Base-by-base conservation (phyloP, 2,797 vertebrate species). In the Enteromius mattozi region DNA sequence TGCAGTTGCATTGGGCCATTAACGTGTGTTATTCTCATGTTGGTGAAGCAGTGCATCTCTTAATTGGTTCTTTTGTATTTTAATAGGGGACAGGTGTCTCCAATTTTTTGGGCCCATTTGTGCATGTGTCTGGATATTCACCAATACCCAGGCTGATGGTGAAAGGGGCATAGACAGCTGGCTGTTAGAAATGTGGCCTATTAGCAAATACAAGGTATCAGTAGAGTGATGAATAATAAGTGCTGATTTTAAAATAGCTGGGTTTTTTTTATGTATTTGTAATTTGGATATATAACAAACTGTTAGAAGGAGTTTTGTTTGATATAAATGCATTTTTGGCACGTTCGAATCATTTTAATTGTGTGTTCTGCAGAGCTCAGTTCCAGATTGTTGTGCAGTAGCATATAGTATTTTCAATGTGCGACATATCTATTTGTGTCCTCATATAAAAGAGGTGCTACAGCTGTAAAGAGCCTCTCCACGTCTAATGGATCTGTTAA, bases 71-170 rank as follows among this genome's bases (percentile, higher is more conserved):
- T 80, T 69, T 51, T 37, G 63, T 68, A 19, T 80, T 35, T 40
- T 54, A 69, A 80, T 80, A 70, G n/a, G 33, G 33, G 16, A 70
- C 66, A 70, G n/a, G 65, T 70, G 51, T 70, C 21, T 45, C 47
- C 21, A 27, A 56, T 40, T 81, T 0, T 21, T 16, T 56, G 19
- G 10, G 24, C 24, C 54, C 35, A 61, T 42, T 72, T 42, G 24
- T 72, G 35, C 16, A 70, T 42, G 16, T 71, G 37, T 70, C 49
- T 56, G 30, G 49, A 37, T 70, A 10, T 40, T 40, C 9, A 30
- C 14, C 1, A n/a, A 40, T 59, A 42, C 49, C 17, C 66, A 56
- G 17, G 35, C 49, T 71, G 24, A 19, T 40, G 35, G 35, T 81
- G n/a, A 81, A 40, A 70, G 5, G 1, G 3, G 6, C 47, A 17